Percentiles rank a stretch among this genome's conserved stretches.
These are phyloP conservation scores for Dione vanillae DNA, from an alignment of 2,888 invertebrate genomes.

Conservation along the genomic window DNA sequence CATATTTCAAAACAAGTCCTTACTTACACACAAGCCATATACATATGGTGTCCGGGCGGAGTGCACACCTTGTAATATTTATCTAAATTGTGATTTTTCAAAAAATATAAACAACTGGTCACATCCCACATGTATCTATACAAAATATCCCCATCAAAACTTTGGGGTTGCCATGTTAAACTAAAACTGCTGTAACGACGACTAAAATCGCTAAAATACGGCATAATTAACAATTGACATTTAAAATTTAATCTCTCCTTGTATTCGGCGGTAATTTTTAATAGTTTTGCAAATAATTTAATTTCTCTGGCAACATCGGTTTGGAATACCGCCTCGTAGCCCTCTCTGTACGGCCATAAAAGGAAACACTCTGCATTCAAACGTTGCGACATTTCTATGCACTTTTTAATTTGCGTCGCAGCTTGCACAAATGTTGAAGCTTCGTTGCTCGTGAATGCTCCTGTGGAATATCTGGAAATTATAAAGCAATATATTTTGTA, in stretches of 20 bases:
- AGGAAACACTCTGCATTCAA: slow-evolving; percentile 85
- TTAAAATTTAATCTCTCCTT: slow-evolving; percentile 85
- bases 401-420: slow-evolving; percentile 85
- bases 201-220: slow-evolving; percentile 60
- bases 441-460: slow-evolving; percentile 86
- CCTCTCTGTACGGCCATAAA: slow-evolving; percentile 86
- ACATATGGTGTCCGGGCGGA: slow-evolving; percentile 85
- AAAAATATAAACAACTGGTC: slow-evolving; percentile 85
- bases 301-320: slow-evolving; percentile 85
- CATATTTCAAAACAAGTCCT: background rate
- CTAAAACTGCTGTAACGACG: slow-evolving; percentile 44
- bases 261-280: slow-evolving; percentile 86
- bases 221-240: slow-evolving; percentile 85
- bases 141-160: slow-evolving; percentile 68
- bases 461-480: slow-evolving; percentile 80
- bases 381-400: slow-evolving; percentile 85
- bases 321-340: slow-evolving; percentile 84
- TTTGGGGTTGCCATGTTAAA: slow-evolving; percentile 55
- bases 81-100: slow-evolving; percentile 85
- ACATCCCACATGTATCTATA: slow-evolving; percentile 86
- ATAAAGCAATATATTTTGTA: background rate
- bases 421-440: slow-evolving; percentile 84
- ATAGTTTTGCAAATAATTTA: slow-evolving; percentile 84
- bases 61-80: slow-evolving; percentile 86
- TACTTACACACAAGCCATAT: slow-evolving; percentile 85